A percentile compares a stretch with the other conserved stretches of the same genome.
Conservation (phyloP, 2,888 invertebrate species). For the Morpho achilles region DNA sequence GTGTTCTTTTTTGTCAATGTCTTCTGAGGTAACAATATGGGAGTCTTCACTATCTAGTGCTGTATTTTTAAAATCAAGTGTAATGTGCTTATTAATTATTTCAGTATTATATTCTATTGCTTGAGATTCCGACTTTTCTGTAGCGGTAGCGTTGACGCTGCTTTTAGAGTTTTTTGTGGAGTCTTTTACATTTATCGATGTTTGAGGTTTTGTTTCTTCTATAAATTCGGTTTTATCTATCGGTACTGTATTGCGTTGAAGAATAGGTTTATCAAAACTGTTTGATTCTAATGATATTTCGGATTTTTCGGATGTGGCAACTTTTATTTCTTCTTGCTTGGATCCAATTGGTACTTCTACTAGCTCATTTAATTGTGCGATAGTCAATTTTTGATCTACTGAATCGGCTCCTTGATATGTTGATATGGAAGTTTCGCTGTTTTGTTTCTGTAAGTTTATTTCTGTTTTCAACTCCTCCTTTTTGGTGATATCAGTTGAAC, state of each 20-base stretch:
- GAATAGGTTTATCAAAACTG: constrained; percentile 11
- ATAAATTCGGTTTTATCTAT: constrained; percentile 4
- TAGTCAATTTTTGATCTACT: constrained; percentile 25
- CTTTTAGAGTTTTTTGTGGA: constrained; percentile 8
- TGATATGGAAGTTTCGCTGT: constrained; percentile 24
- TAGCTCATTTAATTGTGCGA: constrained; percentile 21
- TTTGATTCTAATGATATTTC: constrained; percentile 20
- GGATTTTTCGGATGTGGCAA: constrained; percentile 18
- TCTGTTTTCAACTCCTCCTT: constrained; percentile 3
- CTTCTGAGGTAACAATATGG: neutral
- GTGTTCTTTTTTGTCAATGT: constrained; percentile 2
- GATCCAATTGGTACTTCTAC: constrained; percentile 20
- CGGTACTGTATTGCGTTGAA: constrained; percentile 7
- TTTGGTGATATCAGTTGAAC: neutral
- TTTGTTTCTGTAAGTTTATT: constrained; percentile 8
- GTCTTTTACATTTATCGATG: constrained; percentile 2
- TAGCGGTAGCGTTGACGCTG: constrained; percentile 1
- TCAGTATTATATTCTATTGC: neutral
- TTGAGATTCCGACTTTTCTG: neutral
- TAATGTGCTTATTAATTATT: constrained; percentile 12
- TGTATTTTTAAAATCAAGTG: constrained; percentile 1
- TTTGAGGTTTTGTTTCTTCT: no score
- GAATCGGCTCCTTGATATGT: constrained; percentile 14
- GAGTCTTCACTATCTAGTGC: constrained; percentile 2
- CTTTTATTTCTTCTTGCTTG: constrained; percentile 1